Conservation (phyloP, 2,888 invertebrate genomes). For the Silvanus unidentatus region DNA sequence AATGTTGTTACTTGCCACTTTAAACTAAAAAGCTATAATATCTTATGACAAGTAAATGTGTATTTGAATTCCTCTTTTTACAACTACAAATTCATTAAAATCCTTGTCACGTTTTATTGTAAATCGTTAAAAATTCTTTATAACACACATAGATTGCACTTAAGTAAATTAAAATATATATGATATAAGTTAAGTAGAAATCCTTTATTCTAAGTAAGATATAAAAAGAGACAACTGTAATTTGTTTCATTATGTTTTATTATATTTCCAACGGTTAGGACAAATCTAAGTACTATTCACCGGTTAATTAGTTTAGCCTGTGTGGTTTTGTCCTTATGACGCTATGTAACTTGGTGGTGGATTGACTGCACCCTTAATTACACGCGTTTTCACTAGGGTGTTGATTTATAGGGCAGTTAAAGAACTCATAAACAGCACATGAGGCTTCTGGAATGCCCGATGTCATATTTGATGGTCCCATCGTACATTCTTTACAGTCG, state of each 20-base stretch:
- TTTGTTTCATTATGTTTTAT: background rate
- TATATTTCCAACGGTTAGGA: conserved; percentile 4
- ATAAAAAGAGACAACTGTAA: background rate
- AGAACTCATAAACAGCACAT: conserved; percentile 52
- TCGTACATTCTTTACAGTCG: conserved; percentile 39
- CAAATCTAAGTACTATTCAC: conserved; percentile 24
- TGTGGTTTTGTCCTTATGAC: conserved; percentile 6
- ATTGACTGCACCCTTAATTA: conserved; percentile 45
- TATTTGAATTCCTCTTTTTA: background rate
- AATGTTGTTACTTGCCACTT: background rate
- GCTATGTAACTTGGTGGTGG: conserved; percentile 24
- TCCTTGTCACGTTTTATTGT: background rate
- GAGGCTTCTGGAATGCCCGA: conserved; percentile 44
- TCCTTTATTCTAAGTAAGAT: background rate
- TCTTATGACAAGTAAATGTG: background rate
- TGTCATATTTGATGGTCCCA: conserved; percentile 47
- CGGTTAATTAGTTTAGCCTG: conserved; percentile 29
- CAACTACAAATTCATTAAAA: background rate
- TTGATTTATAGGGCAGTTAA: conserved; percentile 52
- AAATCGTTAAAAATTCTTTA: background rate
- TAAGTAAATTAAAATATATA: background rate
- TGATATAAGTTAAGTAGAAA: too few relatives aligned
- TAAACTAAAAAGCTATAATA: background rate
- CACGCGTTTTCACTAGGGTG: conserved; percentile 46
- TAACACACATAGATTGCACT: background rate